Conservation (phyloP, 2,113 vertebrate genomes). For the Phylloscopus whistleri region DNA sequence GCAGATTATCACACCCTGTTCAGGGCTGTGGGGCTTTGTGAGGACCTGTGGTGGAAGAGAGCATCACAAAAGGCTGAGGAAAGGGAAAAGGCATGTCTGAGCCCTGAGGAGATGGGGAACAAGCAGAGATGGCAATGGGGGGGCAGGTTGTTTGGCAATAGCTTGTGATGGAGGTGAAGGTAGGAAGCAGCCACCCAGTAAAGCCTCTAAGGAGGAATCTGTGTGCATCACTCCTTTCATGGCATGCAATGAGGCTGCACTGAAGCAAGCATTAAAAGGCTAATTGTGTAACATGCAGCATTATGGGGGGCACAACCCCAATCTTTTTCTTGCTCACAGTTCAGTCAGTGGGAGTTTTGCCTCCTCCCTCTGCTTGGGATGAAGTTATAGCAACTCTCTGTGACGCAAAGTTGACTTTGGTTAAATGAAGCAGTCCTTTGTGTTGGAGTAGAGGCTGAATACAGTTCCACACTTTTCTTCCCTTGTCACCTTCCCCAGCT, state of each 20-base stretch:
- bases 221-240: not conserved
- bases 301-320: not conserved
- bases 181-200: not conserved
- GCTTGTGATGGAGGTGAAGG: not conserved
- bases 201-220: not conserved
- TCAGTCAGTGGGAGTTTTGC: not conserved
- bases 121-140: not conserved
- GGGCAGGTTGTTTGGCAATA: not conserved
- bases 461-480: not conserved
- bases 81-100: not conserved
- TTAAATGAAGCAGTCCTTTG: not conserved
- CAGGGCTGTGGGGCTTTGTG: not conserved
- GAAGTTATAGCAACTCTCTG: not conserved
- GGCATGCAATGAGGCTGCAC: not conserved
- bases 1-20: rapidly evolving
- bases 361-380: not conserved
- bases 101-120: not conserved
- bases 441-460: not conserved
- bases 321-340: not conserved
- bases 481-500: not conserved
- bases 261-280: not conserved
- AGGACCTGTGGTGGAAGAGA: not conserved
- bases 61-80: not conserved
- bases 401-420: not conserved
- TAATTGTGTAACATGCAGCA: not conserved